Evolutionary conservation across 1,140 invertebrate genomes (phyloP).

Genomic region (Hypothenemus hampei): DNA sequence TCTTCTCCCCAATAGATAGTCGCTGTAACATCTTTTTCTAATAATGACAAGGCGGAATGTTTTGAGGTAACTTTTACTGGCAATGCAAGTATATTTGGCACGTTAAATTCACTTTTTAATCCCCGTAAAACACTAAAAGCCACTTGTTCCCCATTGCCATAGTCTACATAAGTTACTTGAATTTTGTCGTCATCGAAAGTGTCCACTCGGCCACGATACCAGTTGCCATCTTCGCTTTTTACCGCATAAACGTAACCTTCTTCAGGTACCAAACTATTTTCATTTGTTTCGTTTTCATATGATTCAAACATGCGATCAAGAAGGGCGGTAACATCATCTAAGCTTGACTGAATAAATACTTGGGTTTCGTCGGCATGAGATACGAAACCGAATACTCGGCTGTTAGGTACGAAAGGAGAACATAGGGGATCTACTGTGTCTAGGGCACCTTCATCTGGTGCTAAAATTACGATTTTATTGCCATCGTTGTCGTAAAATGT

Average conservation of each 20-base stretch:
- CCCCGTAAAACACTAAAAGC: constrained; percentile 28
- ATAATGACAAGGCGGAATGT: constrained; percentile 11
- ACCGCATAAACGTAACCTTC: constrained; percentile 55
- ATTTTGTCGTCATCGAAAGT: constrained; percentile 46
- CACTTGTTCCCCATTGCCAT: constrained; percentile 67
- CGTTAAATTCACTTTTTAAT: constrained; percentile 30
- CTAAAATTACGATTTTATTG: constrained; percentile 52
- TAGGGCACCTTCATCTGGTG: constrained; percentile 46
- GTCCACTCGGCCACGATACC: constrained; percentile 61
- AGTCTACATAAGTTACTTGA: constrained; percentile 65
- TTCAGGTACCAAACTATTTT: constrained; percentile 41
- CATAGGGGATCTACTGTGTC: constrained; percentile 52
- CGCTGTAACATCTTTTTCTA: constrained; percentile 33
- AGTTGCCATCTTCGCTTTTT: constrained; percentile 57
- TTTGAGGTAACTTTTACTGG: constrained; percentile 18
- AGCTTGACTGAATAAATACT: constrained; percentile 57
- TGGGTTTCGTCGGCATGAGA: constrained; percentile 48
- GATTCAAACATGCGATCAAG: constrained; percentile 52
- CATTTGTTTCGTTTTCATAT: constrained; percentile 51
- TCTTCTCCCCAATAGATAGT: constrained; percentile 31
- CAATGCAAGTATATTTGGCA: constrained; percentile 31
- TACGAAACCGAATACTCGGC: constrained; percentile 45
- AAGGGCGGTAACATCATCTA: constrained; percentile 46
- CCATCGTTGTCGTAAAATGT: constrained; percentile 54
- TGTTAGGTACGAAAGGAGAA: constrained; percentile 50